Conservation (phyloP, 2,888 invertebrate species). For the Metallyticus violacea region DNA sequence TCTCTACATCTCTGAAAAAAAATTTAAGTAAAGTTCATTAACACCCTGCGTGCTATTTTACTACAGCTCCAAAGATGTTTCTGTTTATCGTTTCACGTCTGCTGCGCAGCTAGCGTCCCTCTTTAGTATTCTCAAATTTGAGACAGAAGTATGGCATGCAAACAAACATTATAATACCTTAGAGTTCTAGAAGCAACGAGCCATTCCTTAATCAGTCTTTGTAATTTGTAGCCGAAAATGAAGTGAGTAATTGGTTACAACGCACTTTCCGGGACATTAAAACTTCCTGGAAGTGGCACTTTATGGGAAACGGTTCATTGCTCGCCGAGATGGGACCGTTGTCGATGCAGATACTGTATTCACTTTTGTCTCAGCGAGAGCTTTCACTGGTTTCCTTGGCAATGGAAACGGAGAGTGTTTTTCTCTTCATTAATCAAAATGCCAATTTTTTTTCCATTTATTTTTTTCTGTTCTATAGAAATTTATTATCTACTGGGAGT, state of each 20-base stretch:
- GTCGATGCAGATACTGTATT: not conserved
- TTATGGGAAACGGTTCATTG: not conserved
- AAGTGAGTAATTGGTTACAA: not conserved
- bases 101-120: not conserved
- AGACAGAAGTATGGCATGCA: not conserved
- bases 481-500: no score
- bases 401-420: no score
- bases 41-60: no score
- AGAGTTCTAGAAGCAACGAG: not conserved
- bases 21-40: no score
- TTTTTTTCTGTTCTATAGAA: no score
- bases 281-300: not conserved
- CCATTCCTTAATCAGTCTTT: not conserved
- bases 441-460: no score
- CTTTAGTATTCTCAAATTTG: not conserved
- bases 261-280: not conserved
- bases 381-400: no score
- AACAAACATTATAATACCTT: not conserved
- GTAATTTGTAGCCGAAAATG: not conserved
- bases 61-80: no score
- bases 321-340: not conserved
- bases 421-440: no score
- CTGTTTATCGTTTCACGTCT: no score
- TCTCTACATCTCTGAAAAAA: no score
- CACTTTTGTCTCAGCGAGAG: not conserved